Base-by-base conservation (phyloP, 2,797 vertebrate genomes). In the Cynopterus sphinx region DNA sequence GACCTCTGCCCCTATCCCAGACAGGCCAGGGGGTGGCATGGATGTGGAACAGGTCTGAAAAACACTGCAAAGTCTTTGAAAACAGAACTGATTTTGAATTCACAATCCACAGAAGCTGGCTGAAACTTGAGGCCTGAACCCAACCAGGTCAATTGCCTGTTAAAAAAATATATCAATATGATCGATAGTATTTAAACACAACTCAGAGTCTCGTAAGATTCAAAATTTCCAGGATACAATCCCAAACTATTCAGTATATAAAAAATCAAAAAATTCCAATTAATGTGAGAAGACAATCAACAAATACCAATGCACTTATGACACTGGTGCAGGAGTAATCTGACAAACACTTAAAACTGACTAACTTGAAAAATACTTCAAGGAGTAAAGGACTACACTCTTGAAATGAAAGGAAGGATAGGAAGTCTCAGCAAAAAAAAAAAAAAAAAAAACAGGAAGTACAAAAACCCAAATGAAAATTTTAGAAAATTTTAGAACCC, bases 401-500 rank as follows among this genome's bases (percentile, higher is more conserved):
- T 84, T 85, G 67, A 93, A 85, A 49, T 19, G 33, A 96, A 24
- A 3, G 28, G 55, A 68, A 74, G 90, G 28, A 70, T 0, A 77
- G 33, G 46, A 94, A 84, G 26, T 81, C 24, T 63, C 59, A 81
- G 28, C 53, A 74, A 94, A 84, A 46, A 33, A 33, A 94, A 84
- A 74, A 94, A 84, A 46, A 33, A 33, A 94, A 84, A 46, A 63
- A 82, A 87, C 0, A 53, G 57, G 67, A 73, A 9, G 22, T 24
- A 93, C 13, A 73, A 46, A 49, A 75, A 83, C 28, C 31, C 61
- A 91, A 84, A 77, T 31, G 39, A 70, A 93, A 74, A 79, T 59
- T 85, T 81, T 61, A 87, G 39, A 70, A 93, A 74, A 79, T 59
- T 85, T 81, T 61, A 87, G 36, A 90, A 61, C 65, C 33, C 33